Percentiles rank a stretch among this genome's conserved stretches.
phyloP scores from a whole-genome alignment of 2,888 invertebrate genomes.

The Ligdia adustata region DNA sequence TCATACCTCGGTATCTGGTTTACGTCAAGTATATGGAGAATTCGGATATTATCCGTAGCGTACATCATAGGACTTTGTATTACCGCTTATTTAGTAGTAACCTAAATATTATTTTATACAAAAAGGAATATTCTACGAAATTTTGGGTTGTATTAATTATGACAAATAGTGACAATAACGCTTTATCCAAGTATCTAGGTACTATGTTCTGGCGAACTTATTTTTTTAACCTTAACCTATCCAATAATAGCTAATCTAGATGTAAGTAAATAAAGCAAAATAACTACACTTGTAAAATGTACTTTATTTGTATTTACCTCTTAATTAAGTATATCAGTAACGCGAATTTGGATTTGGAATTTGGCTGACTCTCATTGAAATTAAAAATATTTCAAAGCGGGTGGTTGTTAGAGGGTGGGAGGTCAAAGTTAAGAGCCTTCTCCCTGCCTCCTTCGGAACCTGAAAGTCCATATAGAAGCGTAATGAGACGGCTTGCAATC shows the following conservation, averaged over 20 bases:
- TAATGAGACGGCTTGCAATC: conserved; percentile 12
- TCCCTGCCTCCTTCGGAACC: not conserved
- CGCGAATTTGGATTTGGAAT: too few species aligned
- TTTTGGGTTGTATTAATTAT: too few species aligned
- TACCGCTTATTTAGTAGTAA: conserved; percentile 25
- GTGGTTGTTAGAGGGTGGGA: not conserved
- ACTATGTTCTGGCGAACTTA: too few species aligned
- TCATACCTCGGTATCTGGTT: conserved; percentile 35
- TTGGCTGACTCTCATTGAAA: conserved; percentile 1
- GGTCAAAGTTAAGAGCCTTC: not conserved
- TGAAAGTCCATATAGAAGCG: conserved; percentile 4
- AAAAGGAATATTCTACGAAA: conserved; percentile 10
- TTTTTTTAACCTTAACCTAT: too few species aligned
- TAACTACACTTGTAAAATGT: too few species aligned
- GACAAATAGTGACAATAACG: too few species aligned
- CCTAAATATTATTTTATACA: conserved; percentile 18
- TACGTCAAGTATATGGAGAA: conserved; percentile 23
- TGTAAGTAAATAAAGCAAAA: too few species aligned
- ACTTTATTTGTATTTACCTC: too few species aligned
- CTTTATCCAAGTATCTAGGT: too few species aligned
- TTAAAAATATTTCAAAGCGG: conserved; percentile 9
- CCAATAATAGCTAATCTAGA: too few species aligned
- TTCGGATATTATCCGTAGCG: conserved; percentile 23
- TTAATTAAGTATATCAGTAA: too few species aligned
- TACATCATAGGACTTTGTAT: conserved; percentile 13